Conservation (phyloP, 64 coral and sea anemone genomes). For the Actinia equina region DNA sequence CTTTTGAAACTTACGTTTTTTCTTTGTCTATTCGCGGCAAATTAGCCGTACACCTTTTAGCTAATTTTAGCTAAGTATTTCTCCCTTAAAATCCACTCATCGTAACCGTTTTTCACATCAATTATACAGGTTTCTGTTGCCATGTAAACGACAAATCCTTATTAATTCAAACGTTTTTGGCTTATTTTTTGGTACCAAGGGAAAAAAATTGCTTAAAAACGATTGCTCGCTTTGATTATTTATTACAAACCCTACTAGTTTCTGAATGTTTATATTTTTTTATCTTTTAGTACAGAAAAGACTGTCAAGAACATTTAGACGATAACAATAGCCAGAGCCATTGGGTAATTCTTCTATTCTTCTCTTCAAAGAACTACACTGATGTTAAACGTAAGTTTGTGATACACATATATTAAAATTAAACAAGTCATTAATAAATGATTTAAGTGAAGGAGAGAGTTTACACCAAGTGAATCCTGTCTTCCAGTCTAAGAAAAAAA, state of each 20-base stretch:
- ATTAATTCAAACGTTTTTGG: background rate
- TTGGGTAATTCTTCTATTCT: background rate
- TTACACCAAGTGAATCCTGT: background rate
- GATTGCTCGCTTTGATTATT: background rate
- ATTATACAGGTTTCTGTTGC: background rate
- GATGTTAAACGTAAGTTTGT: background rate
- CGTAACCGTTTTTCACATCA: background rate
- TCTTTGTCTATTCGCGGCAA: background rate
- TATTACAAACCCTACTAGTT: background rate
- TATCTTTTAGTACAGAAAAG: background rate
- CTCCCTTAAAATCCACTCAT: background rate
- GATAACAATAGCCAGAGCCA: background rate
- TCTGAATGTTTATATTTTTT: background rate
- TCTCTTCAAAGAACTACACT: background rate
- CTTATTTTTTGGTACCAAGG: background rate
- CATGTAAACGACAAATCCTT: background rate
- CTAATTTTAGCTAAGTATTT: background rate
- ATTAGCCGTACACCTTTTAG: background rate
- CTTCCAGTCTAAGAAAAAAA: background rate
- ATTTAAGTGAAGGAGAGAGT: background rate
- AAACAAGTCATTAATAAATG: conserved; percentile 2
- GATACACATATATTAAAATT: conserved; percentile 5
- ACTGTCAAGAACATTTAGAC: background rate
- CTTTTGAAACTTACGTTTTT: background rate
- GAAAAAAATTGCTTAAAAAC: background rate